Evolutionary conservation across 2,113 vertebrate genomes (phyloP).

Genomic region (Silurus asotus): DNA sequence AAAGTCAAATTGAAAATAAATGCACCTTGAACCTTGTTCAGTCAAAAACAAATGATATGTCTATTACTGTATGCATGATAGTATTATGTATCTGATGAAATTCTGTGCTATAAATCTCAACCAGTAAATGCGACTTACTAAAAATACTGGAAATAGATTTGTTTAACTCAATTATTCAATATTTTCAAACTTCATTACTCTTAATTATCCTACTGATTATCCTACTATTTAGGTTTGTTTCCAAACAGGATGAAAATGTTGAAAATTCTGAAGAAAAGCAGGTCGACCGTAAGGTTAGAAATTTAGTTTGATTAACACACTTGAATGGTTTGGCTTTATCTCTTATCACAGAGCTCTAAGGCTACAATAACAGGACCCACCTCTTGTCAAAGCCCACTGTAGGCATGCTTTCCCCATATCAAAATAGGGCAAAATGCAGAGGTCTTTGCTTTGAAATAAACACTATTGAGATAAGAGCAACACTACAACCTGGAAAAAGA

Average conservation of each 20-base stretch:
- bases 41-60: neutral
- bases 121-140: neutral
- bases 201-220: too few relatives aligned
- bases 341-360: neutral
- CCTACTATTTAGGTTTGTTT: neutral
- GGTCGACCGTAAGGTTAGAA: slow-evolving; percentile 14
- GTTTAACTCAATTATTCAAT: neutral
- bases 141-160: neutral
- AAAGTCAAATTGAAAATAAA: neutral
- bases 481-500: slow-evolving; percentile 20
- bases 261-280: too few relatives aligned
- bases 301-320: slow-evolving; percentile 42
- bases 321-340: neutral
- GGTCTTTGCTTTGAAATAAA: neutral
- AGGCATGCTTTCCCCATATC: neutral
- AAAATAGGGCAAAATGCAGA: slow-evolving; percentile 2
- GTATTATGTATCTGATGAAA: neutral
- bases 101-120: neutral
- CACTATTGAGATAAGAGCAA: slow-evolving; percentile 13
- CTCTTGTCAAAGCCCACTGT: slow-evolving; percentile 9
- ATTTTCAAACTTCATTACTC: too few relatives aligned
- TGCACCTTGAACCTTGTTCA: neutral
- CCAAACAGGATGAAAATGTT: neutral
- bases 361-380: neutral
- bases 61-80: neutral